Base-by-base conservation (phyloP, 1,140 invertebrate genomes). In the Drosophila kepulauana region DNA sequence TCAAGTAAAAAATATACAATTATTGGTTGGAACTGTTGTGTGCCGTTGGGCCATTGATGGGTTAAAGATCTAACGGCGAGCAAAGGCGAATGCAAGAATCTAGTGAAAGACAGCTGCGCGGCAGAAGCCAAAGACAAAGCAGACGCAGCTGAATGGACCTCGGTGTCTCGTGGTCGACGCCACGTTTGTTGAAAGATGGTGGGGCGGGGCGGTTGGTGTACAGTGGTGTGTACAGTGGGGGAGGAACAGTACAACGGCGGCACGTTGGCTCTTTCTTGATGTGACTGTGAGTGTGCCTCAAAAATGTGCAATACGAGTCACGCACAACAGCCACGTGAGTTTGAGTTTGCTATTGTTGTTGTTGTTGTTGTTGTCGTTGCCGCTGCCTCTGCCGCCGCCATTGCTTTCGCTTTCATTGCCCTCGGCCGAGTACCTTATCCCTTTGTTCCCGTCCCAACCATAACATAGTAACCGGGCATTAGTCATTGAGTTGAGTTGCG, bases 251-350 rank as follows among this genome's bases (percentile, higher is more conserved):
- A 38, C 10, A 15, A 64, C 20, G 59, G 54, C 45, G 52, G 73
- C 73, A 75, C 73, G 73, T 75, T 75, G 52, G 35, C 56, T 63
- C 35, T 57, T 51, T 63, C 20, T 41, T 41, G 8, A 10, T 38
- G 35, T 38, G 35, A 8, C 10, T 68, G 66, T 30, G 38, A 48
- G 35, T 38, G 35, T 38, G 35, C 35, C 35, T 38, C 35, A 38
- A 38, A 38, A 38, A 38, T 38, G 35, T 38, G 35, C 35, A 38
- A 38, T 38, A 38, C 35, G 35, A 38, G 35, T 38, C 35, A 38
- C 35, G 35, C 35, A 38, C 35, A 38, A 38, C 35, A 8, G 35
- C 35, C 35, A 38, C 35, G 33, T 5, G 45, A 51, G 58, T 49
- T 45, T 45, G 49, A 62, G 56, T 56, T 57, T 70, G 66, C 72